These are phyloP conservation scores for Phalloptychus januarius DNA, from an alignment of 2,797 vertebrate species.

Conservation along the genomic window DNA sequence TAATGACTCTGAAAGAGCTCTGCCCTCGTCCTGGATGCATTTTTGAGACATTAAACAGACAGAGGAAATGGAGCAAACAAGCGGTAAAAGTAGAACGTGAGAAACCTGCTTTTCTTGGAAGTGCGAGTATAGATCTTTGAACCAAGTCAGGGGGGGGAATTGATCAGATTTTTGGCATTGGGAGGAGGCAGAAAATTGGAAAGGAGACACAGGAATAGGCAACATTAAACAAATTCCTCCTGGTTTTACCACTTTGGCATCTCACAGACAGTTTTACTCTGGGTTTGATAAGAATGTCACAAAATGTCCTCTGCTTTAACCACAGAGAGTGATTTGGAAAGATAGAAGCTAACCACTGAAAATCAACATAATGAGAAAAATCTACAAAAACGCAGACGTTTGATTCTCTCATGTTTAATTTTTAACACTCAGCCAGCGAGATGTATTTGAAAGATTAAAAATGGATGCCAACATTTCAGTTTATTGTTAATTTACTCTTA, in stretches of 20 bases:
- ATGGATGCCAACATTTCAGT: not conserved
- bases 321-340: not conserved
- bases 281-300: not conserved
- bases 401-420: not conserved
- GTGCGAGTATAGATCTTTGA: constrained; percentile 27
- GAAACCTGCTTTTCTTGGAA: constrained; percentile 22
- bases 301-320: not conserved
- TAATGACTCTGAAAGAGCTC: not conserved
- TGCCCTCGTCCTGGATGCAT: constrained; percentile 3
- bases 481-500: not conserved
- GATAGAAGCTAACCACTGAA: not conserved
- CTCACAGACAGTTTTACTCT: not conserved
- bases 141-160: constrained; percentile 15
- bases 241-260: not conserved
- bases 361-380: not conserved
- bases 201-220: not conserved
- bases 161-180: not conserved
- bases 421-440: not conserved
- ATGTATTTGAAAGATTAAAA: not conserved
- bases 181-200: not conserved
- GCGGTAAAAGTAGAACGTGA: constrained; percentile 33
- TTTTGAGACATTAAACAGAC: constrained; percentile 34
- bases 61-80: constrained; percentile 45
- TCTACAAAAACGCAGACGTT: not conserved
- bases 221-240: not conserved